Base-by-base conservation (phyloP, 2,113 vertebrate genomes). In the Mus pahari region DNA sequence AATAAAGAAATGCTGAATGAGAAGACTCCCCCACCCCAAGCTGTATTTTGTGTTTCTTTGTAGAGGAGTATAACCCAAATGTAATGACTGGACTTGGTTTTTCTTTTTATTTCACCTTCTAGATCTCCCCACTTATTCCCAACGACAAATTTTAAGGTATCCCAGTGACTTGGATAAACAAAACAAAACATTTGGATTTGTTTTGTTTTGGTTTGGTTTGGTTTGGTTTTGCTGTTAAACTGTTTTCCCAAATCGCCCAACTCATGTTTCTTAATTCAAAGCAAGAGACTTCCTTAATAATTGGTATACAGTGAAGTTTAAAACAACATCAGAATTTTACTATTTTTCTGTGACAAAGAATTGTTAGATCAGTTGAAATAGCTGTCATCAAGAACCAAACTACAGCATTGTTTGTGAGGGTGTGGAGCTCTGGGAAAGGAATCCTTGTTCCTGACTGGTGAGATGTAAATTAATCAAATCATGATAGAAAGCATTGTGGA, bases 241-340 rank as follows among this genome's bases (percentile, higher is more conserved):
- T 86, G 86, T 1, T 42, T 86, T 1, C 81, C 86, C 78, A 95
- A 90, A 94, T 95, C 28, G 66, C 81, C 82, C 77, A 95, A 87
- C 94, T 95, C 42, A 84, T 19, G 36, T 70, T 89, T 88, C 50
- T 73, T 78, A 92, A 66, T 96, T 87, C 96, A 97, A 86, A 97
- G 94, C 84, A 42, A 7, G 64, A 97, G 95, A 94, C 94, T 96
- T 97, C 93, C 58, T 92, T 94, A 97, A 94, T 94, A 91, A 96
- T 96, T 91, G 60, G 60, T 88, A 71, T 48, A 10, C 95, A 96
- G 95, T 68, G 0, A 88, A 75, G 48, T 90, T 86, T 96, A 96
- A 98, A 97, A 94, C 62, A 91, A 75, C 53, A 82, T 79, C 42
- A 50, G 62, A 95, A 92, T 98, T 97, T 96, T 97, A 74, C 86